Base-by-base conservation (phyloP, 2,797 vertebrate genomes). In the Benthosema pterotum region DNA sequence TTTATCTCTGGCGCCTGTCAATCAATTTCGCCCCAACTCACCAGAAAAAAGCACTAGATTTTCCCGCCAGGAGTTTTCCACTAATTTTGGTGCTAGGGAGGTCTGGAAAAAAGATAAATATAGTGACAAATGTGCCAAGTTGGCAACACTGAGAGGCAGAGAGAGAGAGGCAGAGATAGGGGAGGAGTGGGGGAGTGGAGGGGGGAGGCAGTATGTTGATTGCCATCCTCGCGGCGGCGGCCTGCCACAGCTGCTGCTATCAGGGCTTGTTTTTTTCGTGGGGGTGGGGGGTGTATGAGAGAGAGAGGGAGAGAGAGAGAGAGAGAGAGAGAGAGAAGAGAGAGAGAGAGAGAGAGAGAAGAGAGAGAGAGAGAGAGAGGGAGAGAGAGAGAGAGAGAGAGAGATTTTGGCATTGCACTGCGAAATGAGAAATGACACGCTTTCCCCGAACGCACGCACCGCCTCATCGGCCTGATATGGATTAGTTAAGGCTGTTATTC, bases 401-500 rank as follows among this genome's bases (percentile, higher is more conserved):
- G 28, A 14, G 11, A 74, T 78, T 83, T 83, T 65, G 57, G 77
- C 71, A 57, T 19, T 43, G 77, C 53, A 16, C 69, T 63, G 76
- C 65, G 45, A 83, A 88, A 86, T 79, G 75, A 83, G 77, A 78
- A 82, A 84, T 83, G 86, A 90, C 84, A 85, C 67, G 71, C 80
- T 83, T 83, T 58, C 49, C 42, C 83, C 76, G 73, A 83, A 84
- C 67, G 59, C n/a, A n/a, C n/a, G n/a, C 65, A 74, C 73, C 75
- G 75, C 78, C 81, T 85, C 86, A 72, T 84, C 63, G 78, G 74
- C 76, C 83, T 66, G 80, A 79, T 85, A 54, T 85, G 82, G 85
- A 90, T 91, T 90, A 91, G 90, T 88, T 83, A 69, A 78, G 88
- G 87, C 83, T 88, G 85, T 89, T 91, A 89, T 84, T 86, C 83